Conservation (phyloP, 2,113 vertebrate species). For the Oreochromis aureus region DNA sequence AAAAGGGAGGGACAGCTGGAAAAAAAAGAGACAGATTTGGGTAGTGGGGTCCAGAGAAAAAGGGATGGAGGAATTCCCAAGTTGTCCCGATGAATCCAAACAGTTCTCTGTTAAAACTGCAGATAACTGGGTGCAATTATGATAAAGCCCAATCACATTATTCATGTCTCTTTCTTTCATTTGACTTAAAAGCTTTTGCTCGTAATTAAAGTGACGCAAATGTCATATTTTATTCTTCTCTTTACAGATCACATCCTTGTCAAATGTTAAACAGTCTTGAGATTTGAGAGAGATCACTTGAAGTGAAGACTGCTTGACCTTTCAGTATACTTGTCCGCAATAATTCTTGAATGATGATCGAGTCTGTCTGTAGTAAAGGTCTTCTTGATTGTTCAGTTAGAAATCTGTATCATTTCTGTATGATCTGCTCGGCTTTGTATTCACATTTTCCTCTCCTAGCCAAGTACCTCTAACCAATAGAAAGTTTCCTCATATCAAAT, state of each 20-base stretch:
- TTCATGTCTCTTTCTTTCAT: neutral
- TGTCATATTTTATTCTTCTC: neutral
- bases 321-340: neutral
- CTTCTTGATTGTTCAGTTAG: neutral
- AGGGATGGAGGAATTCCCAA: neutral
- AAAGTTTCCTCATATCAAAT: neutral
- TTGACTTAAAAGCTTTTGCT: neutral
- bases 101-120: neutral
- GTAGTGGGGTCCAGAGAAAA: slow-evolving; percentile 1
- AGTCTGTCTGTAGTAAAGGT: neutral
- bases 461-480: neutral
- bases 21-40: neutral
- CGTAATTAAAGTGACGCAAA: neutral
- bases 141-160: neutral
- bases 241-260: neutral
- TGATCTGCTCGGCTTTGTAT: neutral
- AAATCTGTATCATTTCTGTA: neutral
- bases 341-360: neutral
- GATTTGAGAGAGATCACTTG: neutral
- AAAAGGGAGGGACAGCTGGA: slow-evolving; percentile 19
- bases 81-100: neutral
- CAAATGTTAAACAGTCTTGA: neutral
- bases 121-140: neutral
- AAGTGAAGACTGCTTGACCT: neutral
- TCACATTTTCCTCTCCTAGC: neutral